Evolutionary conservation across 2,797 vertebrate species (phyloP).

Genomic region (Mus caroli): DNA sequence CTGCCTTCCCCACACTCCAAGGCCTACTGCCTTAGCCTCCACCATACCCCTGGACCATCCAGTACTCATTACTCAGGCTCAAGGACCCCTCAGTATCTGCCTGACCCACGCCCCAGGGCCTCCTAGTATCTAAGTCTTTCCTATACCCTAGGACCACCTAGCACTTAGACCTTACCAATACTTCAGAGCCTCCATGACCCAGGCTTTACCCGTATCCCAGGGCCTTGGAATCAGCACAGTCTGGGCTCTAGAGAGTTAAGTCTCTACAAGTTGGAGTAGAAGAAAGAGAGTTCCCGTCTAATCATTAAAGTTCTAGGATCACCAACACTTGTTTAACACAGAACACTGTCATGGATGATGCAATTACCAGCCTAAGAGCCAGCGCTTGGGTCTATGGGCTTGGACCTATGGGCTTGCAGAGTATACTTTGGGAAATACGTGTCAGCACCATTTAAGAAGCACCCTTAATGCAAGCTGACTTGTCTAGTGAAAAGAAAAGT

Average conservation of each 20-base stretch:
- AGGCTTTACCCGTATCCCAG: background rate
- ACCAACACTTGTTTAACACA: background rate
- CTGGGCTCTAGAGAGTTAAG: background rate
- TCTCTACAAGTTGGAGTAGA: background rate
- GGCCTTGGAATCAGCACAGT: background rate
- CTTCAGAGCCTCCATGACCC: background rate
- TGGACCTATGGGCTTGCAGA: conserved; percentile 9
- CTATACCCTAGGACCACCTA: background rate
- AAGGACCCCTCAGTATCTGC: background rate
- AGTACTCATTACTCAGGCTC: background rate
- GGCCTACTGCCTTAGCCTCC: background rate
- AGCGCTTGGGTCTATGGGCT: background rate
- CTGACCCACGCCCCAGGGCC: accelerated
- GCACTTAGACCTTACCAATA: background rate
- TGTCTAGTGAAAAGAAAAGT: background rate
- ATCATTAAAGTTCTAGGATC: background rate
- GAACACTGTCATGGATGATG: background rate
- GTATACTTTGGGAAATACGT: conserved; percentile 3
- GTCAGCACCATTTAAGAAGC: background rate
- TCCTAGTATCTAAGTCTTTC: background rate
- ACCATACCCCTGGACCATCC: background rate
- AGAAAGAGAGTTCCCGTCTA: background rate
- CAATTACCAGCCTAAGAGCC: background rate
- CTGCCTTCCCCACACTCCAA: background rate
- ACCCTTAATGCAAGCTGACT: conserved; percentile 40